Base-by-base conservation (phyloP, 2,888 invertebrate genomes). In the Agapostemon virescens region DNA sequence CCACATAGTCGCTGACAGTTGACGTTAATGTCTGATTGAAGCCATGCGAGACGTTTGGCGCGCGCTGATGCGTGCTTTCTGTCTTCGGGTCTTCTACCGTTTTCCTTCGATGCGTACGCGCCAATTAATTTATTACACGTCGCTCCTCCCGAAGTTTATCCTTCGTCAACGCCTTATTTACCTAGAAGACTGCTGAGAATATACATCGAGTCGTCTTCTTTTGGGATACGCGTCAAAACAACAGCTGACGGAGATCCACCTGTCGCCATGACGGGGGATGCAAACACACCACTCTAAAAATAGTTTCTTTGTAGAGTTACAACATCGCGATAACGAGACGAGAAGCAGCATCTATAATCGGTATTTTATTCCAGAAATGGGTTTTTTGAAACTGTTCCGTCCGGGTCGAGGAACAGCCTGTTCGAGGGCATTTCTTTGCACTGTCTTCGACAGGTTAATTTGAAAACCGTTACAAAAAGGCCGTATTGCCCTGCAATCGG, bases 111-210 rank as follows among this genome's bases (percentile, higher is more conserved):
- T 13, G 49, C 38, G 63, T 52, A 52, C 52, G 20, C 42, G 68
- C 64, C 77, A 68, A 74, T 66, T 74, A 69, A 49, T 78, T 78
- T 74, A 63, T 63, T 52, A 55, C 69, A 73, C 52, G 33, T n/a
- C 63, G 38, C 52, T 40, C 26, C 23, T 17, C 55, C 5, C 30
- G 9, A n/a, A 66, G 69, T 69, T 66, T 69, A 58, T 64, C 52
- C 66, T 68, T 66, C 74, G 72, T 73, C 72, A 58, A 20, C n/a
- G 55, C 23, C 20, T 69, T 69, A 38, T 64, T 69, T 42, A 26
- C 40, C 42, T 20, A 42, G 55, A 64, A 36, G 68, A 36, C 68
- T 26, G 67, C 42, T 3, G 63, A 36, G 23, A 33, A 26, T 67
- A 40, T 36, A 49, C 23, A 64, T 64, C 13, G 63, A 36, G 17